phyloP scores from a whole-genome alignment of 2,797 vertebrate species.

The Myotis vivesi region DNA sequence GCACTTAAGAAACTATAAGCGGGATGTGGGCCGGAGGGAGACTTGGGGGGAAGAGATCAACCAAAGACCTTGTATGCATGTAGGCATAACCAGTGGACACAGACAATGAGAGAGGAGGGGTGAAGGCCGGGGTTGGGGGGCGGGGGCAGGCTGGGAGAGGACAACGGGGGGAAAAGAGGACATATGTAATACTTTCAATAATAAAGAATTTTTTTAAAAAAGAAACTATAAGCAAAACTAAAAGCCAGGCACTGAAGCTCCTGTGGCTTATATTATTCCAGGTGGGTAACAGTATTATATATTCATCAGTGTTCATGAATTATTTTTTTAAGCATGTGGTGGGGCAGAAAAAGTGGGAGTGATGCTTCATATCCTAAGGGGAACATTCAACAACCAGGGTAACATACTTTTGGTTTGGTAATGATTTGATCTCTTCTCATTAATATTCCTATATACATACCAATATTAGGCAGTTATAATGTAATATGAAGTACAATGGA shows the following conservation, averaged over 20 bases:
- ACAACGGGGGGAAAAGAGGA: too few relatives aligned
- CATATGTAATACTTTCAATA: too few relatives aligned
- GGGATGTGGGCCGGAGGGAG: background rate
- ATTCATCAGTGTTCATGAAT: background rate
- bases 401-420: background rate
- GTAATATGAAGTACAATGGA: background rate
- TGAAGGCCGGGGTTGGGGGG: too few relatives aligned
- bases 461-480: background rate
- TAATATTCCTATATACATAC: background rate
- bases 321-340: background rate
- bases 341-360: background rate
- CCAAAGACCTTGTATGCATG: too few relatives aligned
- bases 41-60: too few relatives aligned
- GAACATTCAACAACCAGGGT: background rate
- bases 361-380: background rate
- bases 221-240: conserved; percentile 12
- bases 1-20: background rate
- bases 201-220: background rate
- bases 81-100: too few relatives aligned
- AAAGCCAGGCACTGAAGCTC: background rate
- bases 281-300: background rate
- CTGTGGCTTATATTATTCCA: background rate
- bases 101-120: too few relatives aligned
- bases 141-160: too few relatives aligned
- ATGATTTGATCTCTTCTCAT: background rate